Percentiles rank a stretch among this genome's conserved stretches.
Conservation (phyloP, 2,888 invertebrate genomes). For the Ormyrus nitidulus region DNA sequence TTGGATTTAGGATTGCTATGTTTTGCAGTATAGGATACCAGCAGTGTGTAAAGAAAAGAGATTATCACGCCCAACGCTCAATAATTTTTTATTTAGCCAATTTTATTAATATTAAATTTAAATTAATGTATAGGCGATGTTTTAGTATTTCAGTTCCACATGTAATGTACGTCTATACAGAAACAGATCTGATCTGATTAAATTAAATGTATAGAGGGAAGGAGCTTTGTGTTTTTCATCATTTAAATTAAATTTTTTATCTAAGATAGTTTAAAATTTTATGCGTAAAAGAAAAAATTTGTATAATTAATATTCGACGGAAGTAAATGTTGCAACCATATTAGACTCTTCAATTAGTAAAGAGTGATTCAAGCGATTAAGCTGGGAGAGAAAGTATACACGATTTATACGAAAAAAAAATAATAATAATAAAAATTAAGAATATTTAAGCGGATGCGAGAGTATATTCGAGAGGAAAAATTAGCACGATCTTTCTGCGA, state of each 20-base stretch:
- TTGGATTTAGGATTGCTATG: conserved; percentile 56
- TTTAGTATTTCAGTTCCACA: conserved; percentile 43
- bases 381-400: conserved; percentile 45
- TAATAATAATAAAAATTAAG: conserved; percentile 30
- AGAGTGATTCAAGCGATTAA: conserved; percentile 39
- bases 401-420: conserved; percentile 45
- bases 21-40: conserved; percentile 54
- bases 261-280: not conserved
- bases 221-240: conserved; percentile 25
- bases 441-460: conserved; percentile 20
- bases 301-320: conserved; percentile 19
- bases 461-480: conserved; percentile 32
- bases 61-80: conserved; percentile 55
- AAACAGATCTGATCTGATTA: conserved; percentile 50
- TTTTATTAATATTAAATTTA: conserved; percentile 32
- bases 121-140: conserved; percentile 29
- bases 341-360: conserved; percentile 32
- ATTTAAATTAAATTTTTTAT: conserved; percentile 48
- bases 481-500: conserved; percentile 40
- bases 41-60: conserved; percentile 58
- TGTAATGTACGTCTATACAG: conserved; percentile 13
- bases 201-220: conserved; percentile 31
- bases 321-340: conserved; percentile 28
- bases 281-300: not conserved
- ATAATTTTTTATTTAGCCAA: conserved; percentile 53